Conservation (phyloP, 1,140 invertebrate species). For the Cyphomyrmex costatus region DNA sequence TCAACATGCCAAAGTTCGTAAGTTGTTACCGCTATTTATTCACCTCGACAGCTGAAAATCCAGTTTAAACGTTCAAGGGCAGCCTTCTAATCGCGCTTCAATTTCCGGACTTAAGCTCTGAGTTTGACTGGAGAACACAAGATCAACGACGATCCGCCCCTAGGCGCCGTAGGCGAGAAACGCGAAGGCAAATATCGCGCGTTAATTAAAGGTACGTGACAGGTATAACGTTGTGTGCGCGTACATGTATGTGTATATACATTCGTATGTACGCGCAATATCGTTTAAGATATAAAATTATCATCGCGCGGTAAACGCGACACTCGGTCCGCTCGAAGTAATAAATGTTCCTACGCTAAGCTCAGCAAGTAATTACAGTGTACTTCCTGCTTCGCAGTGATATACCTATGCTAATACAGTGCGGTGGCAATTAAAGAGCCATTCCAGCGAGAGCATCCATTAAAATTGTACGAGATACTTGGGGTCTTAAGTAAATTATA, state of each 20-base stretch:
- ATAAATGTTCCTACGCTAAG: slow-evolving; percentile 58
- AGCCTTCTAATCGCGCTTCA: slow-evolving; percentile 58
- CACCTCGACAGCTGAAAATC: slow-evolving; percentile 63
- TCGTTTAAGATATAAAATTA: slow-evolving; percentile 65
- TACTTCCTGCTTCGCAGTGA: slow-evolving; percentile 59
- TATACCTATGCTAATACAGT: slow-evolving; percentile 61
- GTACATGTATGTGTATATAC: background rate
- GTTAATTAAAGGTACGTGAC: slow-evolving; percentile 51
- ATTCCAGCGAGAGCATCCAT: slow-evolving; percentile 43
- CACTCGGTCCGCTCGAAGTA: slow-evolving; percentile 48
- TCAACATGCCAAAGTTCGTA: slow-evolving; percentile 22
- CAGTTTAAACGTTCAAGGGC: slow-evolving; percentile 63
- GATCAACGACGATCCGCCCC: slow-evolving; percentile 10
- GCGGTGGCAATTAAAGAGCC: slow-evolving; percentile 52
- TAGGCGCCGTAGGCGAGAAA: slow-evolving; percentile 26
- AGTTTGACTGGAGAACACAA: slow-evolving; percentile 45
- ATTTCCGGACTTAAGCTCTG: slow-evolving; percentile 62
- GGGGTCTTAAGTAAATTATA: slow-evolving; percentile 34
- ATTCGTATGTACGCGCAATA: background rate
- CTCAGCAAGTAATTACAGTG: slow-evolving; percentile 62
- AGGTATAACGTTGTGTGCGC: background rate
- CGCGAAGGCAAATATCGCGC: slow-evolving; percentile 24
- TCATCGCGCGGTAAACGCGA: slow-evolving; percentile 45
- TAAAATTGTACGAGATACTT: slow-evolving; percentile 48
- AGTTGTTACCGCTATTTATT: slow-evolving; percentile 61